Evolutionary conservation across 2,888 invertebrate species (phyloP), one percentile per base, ranked within the genome.

Genomic region (Amphipyra berbera): DNA sequence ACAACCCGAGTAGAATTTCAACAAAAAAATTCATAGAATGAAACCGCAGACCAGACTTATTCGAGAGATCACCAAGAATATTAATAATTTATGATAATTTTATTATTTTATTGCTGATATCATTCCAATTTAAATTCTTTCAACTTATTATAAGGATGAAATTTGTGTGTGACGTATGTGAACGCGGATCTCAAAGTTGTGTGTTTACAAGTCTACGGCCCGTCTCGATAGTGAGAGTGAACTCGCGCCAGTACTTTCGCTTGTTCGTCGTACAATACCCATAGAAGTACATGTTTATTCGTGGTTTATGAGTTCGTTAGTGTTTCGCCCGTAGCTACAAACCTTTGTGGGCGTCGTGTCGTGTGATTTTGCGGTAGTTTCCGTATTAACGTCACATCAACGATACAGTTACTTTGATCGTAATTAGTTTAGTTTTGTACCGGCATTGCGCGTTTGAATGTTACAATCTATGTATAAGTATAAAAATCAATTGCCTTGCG

Each of bases 161-260:
- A 62, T 54, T 78, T 40, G 47, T n/a, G 0, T 64, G 61, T 33
- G 33, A 8, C 12, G 15, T n/a, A n/a, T 14, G n/a, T 40, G 21
- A 52, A 64, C 42, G 61, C 77, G 69, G 58, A 68, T 76, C 61
- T 75, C 49, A 64, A 71, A 73, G 61, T 62, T 53, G 57, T 67
- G 49, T 71, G 53, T 74, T 77, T 71, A 69, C 78, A 72, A 65
- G 70, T 73, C 62, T 67, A 35, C 76, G 64, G 67, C 81, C 79
- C 61, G 67, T 74, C 60, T 71, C 42, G 81, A 82, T 62, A 81
- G 82, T 82, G 81, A 82, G 82, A 82, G 82, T 82, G 61, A 67
- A 44, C 61, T 59, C 55, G 63, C 53, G 65, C 41, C 59, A 54
- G 63, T 77, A 72, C 82, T 82, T 75, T 77, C 73, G 76, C 75